phyloP scores from a whole-genome alignment of 2,113 vertebrate genomes.

The Danio rerio region GRCz12tu NC_133200.1:9638501-9639000 shows the following conservation, averaged over 20 bases:
- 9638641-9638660: slow-evolving; percentile 98
- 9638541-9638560: background rate
- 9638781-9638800: slow-evolving; percentile 24
- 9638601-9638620: slow-evolving; percentile 5
- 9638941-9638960: slow-evolving; percentile 19
- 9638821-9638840: slow-evolving; percentile 12
- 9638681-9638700: slow-evolving; percentile 88
- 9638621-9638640: slow-evolving; percentile 51
- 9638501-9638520: background rate
- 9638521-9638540: slow-evolving; percentile 1
- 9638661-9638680: slow-evolving; percentile 90
- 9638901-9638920: slow-evolving; percentile 33
- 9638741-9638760: slow-evolving; percentile 58
- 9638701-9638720: slow-evolving; percentile 85
- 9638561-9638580: background rate
- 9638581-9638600: background rate
- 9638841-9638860: background rate
- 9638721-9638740: slow-evolving; percentile 94
- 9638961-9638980: background rate
- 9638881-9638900: slow-evolving; percentile 54
- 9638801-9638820: slow-evolving; percentile 24
- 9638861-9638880: slow-evolving; percentile 50
- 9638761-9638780: slow-evolving; percentile 15
- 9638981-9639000: too few relatives aligned
- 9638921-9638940: background rate